phyloP scores from a whole-genome alignment of 1,140 invertebrate species.

The Lordiphosa stackelbergi region DNA sequence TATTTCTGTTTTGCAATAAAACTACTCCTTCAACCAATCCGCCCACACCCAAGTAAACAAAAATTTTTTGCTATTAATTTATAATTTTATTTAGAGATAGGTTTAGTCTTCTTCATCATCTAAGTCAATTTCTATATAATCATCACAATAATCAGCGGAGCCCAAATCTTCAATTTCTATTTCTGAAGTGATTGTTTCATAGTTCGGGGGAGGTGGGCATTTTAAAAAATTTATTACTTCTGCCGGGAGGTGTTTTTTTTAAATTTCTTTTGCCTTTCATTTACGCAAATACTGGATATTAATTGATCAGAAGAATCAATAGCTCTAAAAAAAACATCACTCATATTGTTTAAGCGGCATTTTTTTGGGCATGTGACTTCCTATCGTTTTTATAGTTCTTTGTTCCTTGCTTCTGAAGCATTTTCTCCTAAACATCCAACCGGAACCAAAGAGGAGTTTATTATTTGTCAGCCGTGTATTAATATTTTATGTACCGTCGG shows the following conservation, averaged over 20 bases:
- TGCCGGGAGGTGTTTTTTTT: not conserved
- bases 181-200: not conserved
- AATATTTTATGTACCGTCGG: too few species aligned
- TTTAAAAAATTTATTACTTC: not conserved
- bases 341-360: slow-evolving; percentile 6
- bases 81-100: not conserved
- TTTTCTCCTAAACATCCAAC: too few species aligned
- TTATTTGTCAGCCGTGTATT: too few species aligned
- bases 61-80: not conserved
- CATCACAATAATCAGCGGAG: not conserved
- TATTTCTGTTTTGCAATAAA: slow-evolving; percentile 4
- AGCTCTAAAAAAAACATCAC: slow-evolving; percentile 11
- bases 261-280: not conserved
- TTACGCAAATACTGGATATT: slow-evolving; percentile 1
- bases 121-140: not conserved
- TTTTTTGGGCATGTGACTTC: too few species aligned
- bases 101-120: not conserved
- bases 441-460: too few species aligned
- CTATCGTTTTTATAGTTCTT: too few species aligned
- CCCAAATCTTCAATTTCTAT: not conserved
- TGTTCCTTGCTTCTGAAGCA: too few species aligned
- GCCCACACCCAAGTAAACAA: slow-evolving; percentile 1
- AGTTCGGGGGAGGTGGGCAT: not conserved
- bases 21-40: slow-evolving; percentile 1
- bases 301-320: slow-evolving; percentile 11